phyloP scores from a whole-genome alignment of 2,888 invertebrate genomes.

The Cataglyphis rosenhaueri region DNA sequence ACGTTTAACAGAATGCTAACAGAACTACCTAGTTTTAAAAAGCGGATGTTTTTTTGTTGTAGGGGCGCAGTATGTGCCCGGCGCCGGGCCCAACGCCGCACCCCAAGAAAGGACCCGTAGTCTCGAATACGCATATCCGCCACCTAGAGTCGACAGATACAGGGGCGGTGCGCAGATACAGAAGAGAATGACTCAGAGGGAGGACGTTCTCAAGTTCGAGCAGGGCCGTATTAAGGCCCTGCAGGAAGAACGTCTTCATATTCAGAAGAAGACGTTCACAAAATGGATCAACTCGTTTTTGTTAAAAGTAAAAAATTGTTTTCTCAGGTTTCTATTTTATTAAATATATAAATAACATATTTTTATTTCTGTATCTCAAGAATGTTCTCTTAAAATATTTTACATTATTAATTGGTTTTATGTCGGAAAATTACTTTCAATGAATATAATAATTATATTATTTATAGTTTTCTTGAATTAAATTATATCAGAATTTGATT shows the following conservation, averaged over 20 bases:
- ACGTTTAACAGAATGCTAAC: background rate
- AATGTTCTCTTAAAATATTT: background rate
- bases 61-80: constrained; percentile 85
- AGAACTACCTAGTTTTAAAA: constrained; percentile 21
- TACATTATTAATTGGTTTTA: background rate
- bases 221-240: constrained; percentile 98
- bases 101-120: constrained; percentile 76
- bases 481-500: constrained; percentile 2
- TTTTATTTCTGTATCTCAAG: background rate
- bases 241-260: constrained; percentile 98
- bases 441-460: background rate
- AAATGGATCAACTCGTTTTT: constrained; percentile 99
- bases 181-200: constrained; percentile 95
- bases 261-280: constrained; percentile 99
- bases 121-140: constrained; percentile 68
- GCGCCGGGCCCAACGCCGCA: constrained; percentile 82
- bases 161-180: constrained; percentile 86
- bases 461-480: background rate
- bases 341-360: background rate
- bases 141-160: constrained; percentile 72
- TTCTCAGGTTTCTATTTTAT: background rate
- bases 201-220: constrained; percentile 97
- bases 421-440: background rate
- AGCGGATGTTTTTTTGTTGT: constrained; percentile 56
- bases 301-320: constrained; percentile 90